Base-by-base conservation (phyloP, 2,113 vertebrate species). In the Albula goreensis region DNA sequence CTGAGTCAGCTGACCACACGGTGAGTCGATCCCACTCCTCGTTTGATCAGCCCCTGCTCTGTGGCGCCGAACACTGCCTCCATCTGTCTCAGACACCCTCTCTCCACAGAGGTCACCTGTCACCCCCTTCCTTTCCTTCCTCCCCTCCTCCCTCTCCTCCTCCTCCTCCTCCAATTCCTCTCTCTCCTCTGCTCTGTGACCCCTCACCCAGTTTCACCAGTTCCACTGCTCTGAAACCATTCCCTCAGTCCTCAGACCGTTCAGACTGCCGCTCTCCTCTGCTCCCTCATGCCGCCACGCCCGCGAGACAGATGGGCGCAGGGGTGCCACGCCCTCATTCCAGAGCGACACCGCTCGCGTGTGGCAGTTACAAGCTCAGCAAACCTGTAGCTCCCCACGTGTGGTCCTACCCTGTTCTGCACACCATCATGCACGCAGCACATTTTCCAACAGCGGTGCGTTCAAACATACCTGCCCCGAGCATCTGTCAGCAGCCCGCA, bases 1-100 rank as follows among this genome's bases (percentile, higher is more conserved):
- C 56, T 86, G 79, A 86, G 41, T 86, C 85, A 86, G 79, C 80
- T 86, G 85, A 86, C 85, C 85, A 82, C 85, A 86, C 15, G 41
- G 49, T 80, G 83, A 81, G 79, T 63, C 22, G 63, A 6, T 66
- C 17, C 57, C 6, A 9, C n/a, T 74, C 48, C 22, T 5, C 49
- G 70, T 49, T 81, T 84, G 60, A 74, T 25, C 63, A 50, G 31
- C n/a, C 19, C 15, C 49, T 41, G 17, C 53, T 0, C 78, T 31
- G 57, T 52, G 56, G 85, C 78, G 77, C 56, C 85, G 31, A 25
- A 7, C 53, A 9, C 82, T 50, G 49, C 7, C 13, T 19, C 60
- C 31, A 51, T 15, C 41, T 50, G 63, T 4, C 48, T 7, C 41
- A 19, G 83, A 84, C 31, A 2, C 8, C 10, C 52, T 3, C 52